These are phyloP conservation scores for Pollenia angustigena DNA, from an alignment of 2,888 invertebrate species.

Conservation along the genomic window DNA sequence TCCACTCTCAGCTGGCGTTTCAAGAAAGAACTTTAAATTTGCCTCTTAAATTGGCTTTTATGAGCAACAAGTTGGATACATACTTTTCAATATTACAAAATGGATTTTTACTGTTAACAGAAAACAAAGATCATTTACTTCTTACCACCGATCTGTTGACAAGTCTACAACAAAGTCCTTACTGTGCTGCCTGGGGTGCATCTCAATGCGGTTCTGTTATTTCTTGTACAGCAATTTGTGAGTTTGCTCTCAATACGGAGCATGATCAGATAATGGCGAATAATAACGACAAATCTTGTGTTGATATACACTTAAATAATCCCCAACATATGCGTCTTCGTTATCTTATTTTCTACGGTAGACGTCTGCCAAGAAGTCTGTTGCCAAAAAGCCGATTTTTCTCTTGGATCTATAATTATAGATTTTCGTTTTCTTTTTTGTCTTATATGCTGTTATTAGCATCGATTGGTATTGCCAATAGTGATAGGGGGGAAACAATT, in stretches of 20 bases:
- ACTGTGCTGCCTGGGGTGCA: conserved; percentile 90
- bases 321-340: conserved; percentile 90
- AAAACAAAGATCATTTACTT: conserved; percentile 87
- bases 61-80: conserved; percentile 92
- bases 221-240: conserved; percentile 92
- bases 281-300: conserved; percentile 16
- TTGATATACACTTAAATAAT: conserved; percentile 68
- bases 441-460: conserved; percentile 87
- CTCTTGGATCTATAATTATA: conserved; percentile 87
- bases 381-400: conserved; percentile 57
- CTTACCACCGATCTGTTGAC: conserved; percentile 90
- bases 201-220: conserved; percentile 90
- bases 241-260: conserved; percentile 89
- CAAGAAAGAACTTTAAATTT: conserved; percentile 70
- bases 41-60: conserved; percentile 89
- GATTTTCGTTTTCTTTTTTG: conserved; percentile 87
- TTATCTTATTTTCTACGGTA: conserved; percentile 90
- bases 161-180: conserved; percentile 89
- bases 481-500: conserved; percentile 84
- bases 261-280: conserved; percentile 59
- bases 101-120: conserved; percentile 89
- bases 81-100: conserved; percentile 92
- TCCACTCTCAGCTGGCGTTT: conserved; percentile 55
- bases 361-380: conserved; percentile 74
- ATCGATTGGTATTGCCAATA: conserved; percentile 87